Conservation (phyloP, 2,797 vertebrate species). For the Chaetodon trifasciatus region DNA sequence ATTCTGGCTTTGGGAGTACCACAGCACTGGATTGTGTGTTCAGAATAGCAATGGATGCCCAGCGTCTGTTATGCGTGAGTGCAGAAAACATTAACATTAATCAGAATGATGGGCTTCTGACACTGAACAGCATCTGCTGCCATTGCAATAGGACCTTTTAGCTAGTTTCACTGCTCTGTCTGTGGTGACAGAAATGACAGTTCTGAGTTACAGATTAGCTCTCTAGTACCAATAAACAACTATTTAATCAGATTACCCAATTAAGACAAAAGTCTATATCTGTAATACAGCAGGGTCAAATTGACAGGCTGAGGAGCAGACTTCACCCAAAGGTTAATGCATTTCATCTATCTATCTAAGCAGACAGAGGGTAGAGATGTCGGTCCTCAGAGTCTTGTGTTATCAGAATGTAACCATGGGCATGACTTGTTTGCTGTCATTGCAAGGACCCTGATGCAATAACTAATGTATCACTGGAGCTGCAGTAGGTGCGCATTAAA, state of each 20-base stretch:
- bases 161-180: slow-evolving; percentile 29
- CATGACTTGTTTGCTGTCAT: slow-evolving; percentile 56
- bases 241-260: slow-evolving; percentile 58
- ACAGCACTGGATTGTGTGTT: slow-evolving; percentile 48
- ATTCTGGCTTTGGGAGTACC: slow-evolving; percentile 50
- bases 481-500: slow-evolving; percentile 21
- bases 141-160: slow-evolving; percentile 21
- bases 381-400: slow-evolving; percentile 7
- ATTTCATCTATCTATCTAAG: slow-evolving; percentile 53
- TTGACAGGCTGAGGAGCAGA: slow-evolving; percentile 47
- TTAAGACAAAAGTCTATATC: slow-evolving; percentile 45
- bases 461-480: slow-evolving; percentile 47
- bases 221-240: slow-evolving; percentile 36
- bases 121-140: slow-evolving; percentile 43
- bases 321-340: slow-evolving; percentile 45
- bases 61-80: slow-evolving; percentile 40
- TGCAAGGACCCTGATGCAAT: slow-evolving; percentile 40
- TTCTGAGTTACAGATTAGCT: slow-evolving; percentile 49
- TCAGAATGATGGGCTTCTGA: slow-evolving; percentile 41
- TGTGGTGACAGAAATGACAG: slow-evolving; percentile 17
- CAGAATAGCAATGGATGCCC: slow-evolving; percentile 62
- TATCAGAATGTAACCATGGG: slow-evolving; percentile 59
- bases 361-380: slow-evolving; percentile 32
- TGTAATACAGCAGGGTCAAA: slow-evolving; percentile 8
- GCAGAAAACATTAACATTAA: slow-evolving; percentile 60